Evolutionary conservation across 2,888 invertebrate species (phyloP).

Genomic region (Chouioia cunea): DNA sequence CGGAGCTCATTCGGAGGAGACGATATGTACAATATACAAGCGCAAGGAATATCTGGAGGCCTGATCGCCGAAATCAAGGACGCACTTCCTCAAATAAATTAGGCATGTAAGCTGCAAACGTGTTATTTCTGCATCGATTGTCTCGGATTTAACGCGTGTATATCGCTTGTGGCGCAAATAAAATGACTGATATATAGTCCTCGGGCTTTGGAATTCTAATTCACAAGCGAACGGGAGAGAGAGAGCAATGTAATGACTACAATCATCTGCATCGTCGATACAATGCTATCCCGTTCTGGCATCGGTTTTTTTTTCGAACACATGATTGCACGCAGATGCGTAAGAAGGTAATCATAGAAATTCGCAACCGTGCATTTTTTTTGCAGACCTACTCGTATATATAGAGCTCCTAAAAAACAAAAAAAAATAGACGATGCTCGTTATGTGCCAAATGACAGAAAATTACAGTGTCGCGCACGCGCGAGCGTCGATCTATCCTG

Average conservation of each 20-base stretch:
- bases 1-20: constrained; percentile 24
- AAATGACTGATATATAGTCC: constrained; percentile 15
- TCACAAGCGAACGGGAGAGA: constrained; percentile 50
- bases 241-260: constrained; percentile 60
- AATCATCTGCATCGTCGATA: constrained; percentile 61
- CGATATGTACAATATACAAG: constrained; percentile 17
- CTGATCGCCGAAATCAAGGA: constrained; percentile 15
- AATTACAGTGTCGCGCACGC: constrained; percentile 31
- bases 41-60: too few species aligned
- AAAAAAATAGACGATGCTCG: constrained; percentile 23
- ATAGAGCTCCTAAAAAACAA: constrained; percentile 3
- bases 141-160: constrained; percentile 17
- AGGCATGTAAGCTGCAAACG: constrained; percentile 31
- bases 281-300: constrained; percentile 56
- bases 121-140: constrained; percentile 41
- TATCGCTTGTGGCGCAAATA: constrained; percentile 14
- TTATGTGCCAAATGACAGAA: constrained; percentile 40
- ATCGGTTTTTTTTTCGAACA: constrained; percentile 51
- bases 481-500: too few species aligned
- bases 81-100: constrained; percentile 45
- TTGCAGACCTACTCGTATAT: neutral
- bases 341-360: constrained; percentile 53
- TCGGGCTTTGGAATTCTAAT: constrained; percentile 55
- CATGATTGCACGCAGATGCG: constrained; percentile 52
- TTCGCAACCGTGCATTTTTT: constrained; percentile 48